Base-by-base conservation (phyloP, 2,888 invertebrate genomes). In the Perdita meconis region DNA sequence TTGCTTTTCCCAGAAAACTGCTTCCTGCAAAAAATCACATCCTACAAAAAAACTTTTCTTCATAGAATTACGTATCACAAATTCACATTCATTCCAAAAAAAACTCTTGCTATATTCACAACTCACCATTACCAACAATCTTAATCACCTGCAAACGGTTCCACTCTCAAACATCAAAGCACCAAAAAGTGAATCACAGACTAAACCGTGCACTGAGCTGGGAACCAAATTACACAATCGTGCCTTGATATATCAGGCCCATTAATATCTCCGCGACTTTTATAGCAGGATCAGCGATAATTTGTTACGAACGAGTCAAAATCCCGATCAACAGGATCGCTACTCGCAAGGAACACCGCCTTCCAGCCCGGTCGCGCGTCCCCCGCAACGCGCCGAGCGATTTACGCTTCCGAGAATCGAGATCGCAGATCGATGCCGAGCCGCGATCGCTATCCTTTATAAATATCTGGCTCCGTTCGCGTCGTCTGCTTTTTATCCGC, bases 401-500 rank as follows among this genome's bases (percentile, higher is more conserved):
- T 67, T 76, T 51, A 42, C 47, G 24, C 38, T 78, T 77, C 78
- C 44, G 30, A 69, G 77, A 78, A 78, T 24, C 57, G 44, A 51
- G 64, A 60, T 69, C 42, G 65, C 44, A 22, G 60, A 76, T 77
- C 64, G 65, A 69, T 44, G 26, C 44, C 40, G 36, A 30, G 59
- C 65, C 65, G 65, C 22, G 59, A 30, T 30, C 30, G 30, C 30
- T 2, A 30, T 59, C 47, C 75, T 66, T 66, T 74, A 60, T 75
- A 76, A 75, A 76, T 75, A 66, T 75, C 59, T 73, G 63, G 65
- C 24, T 44, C 63, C 42, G 64, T 36, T 63, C 64, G 63, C 73
- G 63, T 74, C 19, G 59, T 57, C 72, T 56, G 75, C 30, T 61
- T 67, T 76, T 76, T 63, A 51, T 75, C 38, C 22, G 38, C 56